Base-by-base conservation (phyloP, 2,888 invertebrate genomes). In the Petrolisthes cinctipes region DNA sequence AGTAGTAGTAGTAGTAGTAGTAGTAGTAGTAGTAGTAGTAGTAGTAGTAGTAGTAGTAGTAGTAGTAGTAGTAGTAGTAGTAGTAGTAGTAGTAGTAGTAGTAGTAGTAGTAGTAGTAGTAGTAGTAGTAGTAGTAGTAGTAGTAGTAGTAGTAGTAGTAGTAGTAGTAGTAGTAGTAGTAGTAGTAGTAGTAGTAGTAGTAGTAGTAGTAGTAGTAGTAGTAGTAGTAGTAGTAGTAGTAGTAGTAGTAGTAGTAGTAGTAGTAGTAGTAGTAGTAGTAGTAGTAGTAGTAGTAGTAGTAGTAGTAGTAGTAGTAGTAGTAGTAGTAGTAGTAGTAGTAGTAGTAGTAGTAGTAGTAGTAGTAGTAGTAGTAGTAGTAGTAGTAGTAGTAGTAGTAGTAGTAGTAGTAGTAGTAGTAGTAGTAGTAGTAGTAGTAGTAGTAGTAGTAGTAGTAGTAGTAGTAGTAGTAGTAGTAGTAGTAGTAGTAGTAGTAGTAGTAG, bases 271-370 rank as follows among this genome's bases (percentile, higher is more conserved):
- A 82, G 54, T 82, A 82, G 66, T 82, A 68, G 66, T 82, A 71
- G 53, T 73, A 82, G 53, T 82, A 82, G 71, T 82, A 71, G 54
- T 68, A 82, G 61, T 53, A 82, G 71, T 68, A 82, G n/a, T 68
- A 68, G 53, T 82, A 82, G 71, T 82, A 82, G 71, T 82, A 82
- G 54, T 82, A 56, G 37, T 82, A 82, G 71, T 82, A 53, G n/a
- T 82, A 82, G 68, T 82, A 37, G 61, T 82, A 56, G 71, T 82
- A 82, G 71, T 73, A 82, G 61, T 82, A 82, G 71, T 82, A 82
- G 71, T 71, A 82, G 54, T 82, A 82, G 66, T 82, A 82, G 37
- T 82, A 82, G 54, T 68, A 82, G 54, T 61, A 82, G 66, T 82
- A 82, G 54, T 82, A 82, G 66, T 82, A 66, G 37, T 14, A 81